A percentile compares a stretch with the other conserved stretches of the same genome.
These are phyloP conservation scores for Brachionus sp. DNA, from an alignment of 1,140 invertebrate species.

Conservation along the genomic window DNA sequence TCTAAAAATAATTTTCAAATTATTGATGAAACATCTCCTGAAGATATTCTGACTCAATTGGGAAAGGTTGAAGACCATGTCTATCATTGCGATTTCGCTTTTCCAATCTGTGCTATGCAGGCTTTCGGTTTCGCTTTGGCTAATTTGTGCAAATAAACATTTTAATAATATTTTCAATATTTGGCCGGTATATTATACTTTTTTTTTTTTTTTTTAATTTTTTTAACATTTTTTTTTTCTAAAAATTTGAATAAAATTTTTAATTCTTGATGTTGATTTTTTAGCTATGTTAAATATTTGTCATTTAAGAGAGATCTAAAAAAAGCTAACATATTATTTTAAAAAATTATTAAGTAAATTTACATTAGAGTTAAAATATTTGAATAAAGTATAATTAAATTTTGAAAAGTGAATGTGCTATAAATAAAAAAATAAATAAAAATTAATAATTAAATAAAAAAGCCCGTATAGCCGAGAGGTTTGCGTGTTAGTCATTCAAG, in stretches of 20 bases:
- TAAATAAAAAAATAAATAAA: too few relatives aligned
- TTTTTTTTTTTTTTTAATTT: neutral
- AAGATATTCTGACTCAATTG: conserved; percentile 31
- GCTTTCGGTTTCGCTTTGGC: conserved; percentile 39
- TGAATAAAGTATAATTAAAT: too few relatives aligned
- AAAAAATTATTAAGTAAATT: too few relatives aligned
- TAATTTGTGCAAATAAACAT: conserved; percentile 29
- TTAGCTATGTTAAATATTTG: too few relatives aligned
- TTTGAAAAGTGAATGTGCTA: too few relatives aligned
- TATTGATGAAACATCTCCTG: conserved; percentile 30
- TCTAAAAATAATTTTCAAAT: conserved; percentile 46
- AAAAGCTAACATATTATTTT: too few relatives aligned
- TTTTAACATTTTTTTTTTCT: neutral
- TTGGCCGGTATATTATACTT: neutral
- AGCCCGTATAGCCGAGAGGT: too few relatives aligned
- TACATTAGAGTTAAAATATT: too few relatives aligned
- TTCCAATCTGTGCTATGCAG: conserved; percentile 41
- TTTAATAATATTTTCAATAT: neutral
- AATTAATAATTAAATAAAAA: too few relatives aligned
- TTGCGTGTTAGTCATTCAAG: too few relatives aligned
- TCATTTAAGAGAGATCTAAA: too few relatives aligned
- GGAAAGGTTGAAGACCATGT: conserved; percentile 11
- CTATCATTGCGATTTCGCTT: conserved; percentile 36
- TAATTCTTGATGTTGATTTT: too few relatives aligned
- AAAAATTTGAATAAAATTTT: neutral